A percentile compares a stretch with the other conserved stretches of the same genome.
These are phyloP conservation scores for Polydrusus cervinus DNA, from an alignment of 2,888 invertebrate genomes.

Conservation along the genomic window DNA sequence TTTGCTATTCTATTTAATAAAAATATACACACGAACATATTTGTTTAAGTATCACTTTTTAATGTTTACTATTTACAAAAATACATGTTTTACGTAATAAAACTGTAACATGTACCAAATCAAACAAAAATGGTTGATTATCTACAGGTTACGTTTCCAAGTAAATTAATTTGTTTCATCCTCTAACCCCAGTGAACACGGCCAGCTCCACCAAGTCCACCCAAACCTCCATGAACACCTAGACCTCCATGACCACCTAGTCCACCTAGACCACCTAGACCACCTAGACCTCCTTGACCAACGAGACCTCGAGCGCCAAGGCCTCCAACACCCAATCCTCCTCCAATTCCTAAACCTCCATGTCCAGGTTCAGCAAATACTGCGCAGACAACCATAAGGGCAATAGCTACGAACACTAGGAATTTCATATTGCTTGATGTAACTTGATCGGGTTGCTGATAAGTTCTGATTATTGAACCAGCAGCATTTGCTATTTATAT, in stretches of 20 bases:
- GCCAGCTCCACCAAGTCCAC: conserved; percentile 7
- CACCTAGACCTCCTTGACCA: conserved; percentile 14
- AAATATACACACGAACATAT: too few species aligned
- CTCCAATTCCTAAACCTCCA: conserved; percentile 9
- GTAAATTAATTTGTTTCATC: conserved; percentile 7
- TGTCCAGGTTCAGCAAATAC: conserved; percentile 41
- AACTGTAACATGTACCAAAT: too few species aligned
- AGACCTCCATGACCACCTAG: background rate
- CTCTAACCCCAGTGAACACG: conserved; percentile 27
- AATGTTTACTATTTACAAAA: too few species aligned
- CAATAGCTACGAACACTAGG: conserved; percentile 55
- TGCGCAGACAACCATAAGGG: conserved; percentile 54
- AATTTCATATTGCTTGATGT: conserved; percentile 54
- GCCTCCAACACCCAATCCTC: conserved; percentile 46
- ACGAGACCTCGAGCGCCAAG: conserved; percentile 34
- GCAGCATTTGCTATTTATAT: background rate
- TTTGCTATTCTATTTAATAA: too few species aligned
- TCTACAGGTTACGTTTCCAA: too few species aligned
- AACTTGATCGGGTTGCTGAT: conserved; percentile 11
- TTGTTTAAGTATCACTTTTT: too few species aligned
- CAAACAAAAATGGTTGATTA: too few species aligned
- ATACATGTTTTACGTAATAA: too few species aligned
- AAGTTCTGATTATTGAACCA: background rate
- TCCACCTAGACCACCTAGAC: background rate
- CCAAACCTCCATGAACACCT: conserved; percentile 10